Evolutionary conservation across 2,113 vertebrate genomes (phyloP).

Genomic region (Hiodon alosoides): DNA sequence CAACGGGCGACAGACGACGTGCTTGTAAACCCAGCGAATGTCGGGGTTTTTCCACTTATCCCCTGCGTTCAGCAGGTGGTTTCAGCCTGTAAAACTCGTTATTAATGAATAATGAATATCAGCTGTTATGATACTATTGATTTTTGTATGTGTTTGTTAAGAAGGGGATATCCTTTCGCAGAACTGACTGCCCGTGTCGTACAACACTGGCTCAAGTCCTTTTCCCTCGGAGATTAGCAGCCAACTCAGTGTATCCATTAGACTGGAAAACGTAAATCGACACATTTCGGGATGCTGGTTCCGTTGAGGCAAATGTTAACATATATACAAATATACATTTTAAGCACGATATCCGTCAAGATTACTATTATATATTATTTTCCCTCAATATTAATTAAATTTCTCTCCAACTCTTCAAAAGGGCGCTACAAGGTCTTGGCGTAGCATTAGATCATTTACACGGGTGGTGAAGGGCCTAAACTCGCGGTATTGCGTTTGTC

Average conservation of each 20-base stretch:
- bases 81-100: slow-evolving; percentile 52
- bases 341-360: no score
- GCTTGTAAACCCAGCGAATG: slow-evolving; percentile 10
- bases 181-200: slow-evolving; percentile 40
- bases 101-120: slow-evolving; percentile 72
- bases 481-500: neutral
- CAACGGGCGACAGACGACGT: neutral
- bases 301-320: no score
- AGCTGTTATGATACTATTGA: slow-evolving; percentile 69
- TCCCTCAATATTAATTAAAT: no score
- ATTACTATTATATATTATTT: no score
- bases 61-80: slow-evolving; percentile 53
- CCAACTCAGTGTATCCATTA: slow-evolving; percentile 28
- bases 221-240: slow-evolving; percentile 33
- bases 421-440: neutral
- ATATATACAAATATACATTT: no score
- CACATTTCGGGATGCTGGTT: neutral
- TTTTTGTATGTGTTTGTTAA: slow-evolving; percentile 60
- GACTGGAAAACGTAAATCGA: no score
- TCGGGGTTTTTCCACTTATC: neutral
- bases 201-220: slow-evolving; percentile 41
- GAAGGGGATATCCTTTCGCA: slow-evolving; percentile 46
- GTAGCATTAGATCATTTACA: neutral
- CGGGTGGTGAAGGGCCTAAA: neutral
- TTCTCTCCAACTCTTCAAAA: no score